Base-by-base conservation (phyloP, 2,113 vertebrate genomes). In the Meleagris gallopavo region DNA sequence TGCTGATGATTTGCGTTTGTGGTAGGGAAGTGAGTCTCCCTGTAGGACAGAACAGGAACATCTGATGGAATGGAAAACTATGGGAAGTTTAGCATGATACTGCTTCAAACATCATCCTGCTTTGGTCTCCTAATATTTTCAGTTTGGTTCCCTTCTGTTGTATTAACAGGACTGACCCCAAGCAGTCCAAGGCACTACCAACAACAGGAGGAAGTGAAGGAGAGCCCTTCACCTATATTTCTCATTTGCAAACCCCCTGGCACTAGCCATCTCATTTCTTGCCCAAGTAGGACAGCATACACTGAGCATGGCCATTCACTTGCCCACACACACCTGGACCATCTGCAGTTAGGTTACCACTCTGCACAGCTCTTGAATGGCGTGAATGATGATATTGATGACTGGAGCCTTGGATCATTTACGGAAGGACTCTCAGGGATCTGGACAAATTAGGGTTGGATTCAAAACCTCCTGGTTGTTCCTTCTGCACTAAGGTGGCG, bases 341-440 rank as follows among this genome's bases (percentile, higher is more conserved):
- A 1, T 20, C 16, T 61, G 9, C n/a, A 17, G 50, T 58, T 41
- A 17, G 54, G 0, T 32, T 58, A 40, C 55, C 2, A 3, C 16
- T 65, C 9, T 2, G 17, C 5, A 7, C 21, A 29, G 3, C 30
- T 79, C 40, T 30, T 7, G 29, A 20, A 40, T 7, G 30, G 48
- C 0, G 0, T 9, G 10, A 0, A 0, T 19, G 17, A 30, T 55
- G 30, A n/a, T n/a, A 20, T 32, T 41, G 6, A 57, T 21, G 41
- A 16, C 6, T 36, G 29, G 12, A 78, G 48, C 25, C 34, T 90
- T 2, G 0, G 13, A 57, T 84, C 16, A 1, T 80, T 77, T 5
- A 2, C 75, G 38, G 77, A 71, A 92, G 38, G 38, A 41, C 8
- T 24, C 18, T 14, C 13, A 73, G 45, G 64, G 57, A 74, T 83